Evolutionary conservation across 2,113 vertebrate species (phyloP).

Genomic region (Pygoscelis antarcticus): DNA sequence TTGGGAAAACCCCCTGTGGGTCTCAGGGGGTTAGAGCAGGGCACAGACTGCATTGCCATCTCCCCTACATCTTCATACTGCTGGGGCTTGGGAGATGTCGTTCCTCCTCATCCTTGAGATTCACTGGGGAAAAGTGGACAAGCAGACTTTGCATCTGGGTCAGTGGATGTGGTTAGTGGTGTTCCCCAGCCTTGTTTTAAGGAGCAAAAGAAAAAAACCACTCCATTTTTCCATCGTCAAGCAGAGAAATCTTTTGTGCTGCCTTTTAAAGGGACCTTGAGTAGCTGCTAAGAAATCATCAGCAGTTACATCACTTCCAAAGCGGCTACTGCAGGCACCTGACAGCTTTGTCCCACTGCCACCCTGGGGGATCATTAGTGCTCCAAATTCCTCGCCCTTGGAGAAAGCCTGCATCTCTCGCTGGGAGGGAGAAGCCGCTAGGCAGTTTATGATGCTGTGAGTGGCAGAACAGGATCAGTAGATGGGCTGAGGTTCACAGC

Average conservation of each 20-base stretch:
- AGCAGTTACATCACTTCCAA: background rate
- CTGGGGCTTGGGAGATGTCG: accelerated
- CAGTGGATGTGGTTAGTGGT: background rate
- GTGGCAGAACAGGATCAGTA: background rate
- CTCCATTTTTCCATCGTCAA: background rate
- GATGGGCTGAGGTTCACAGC: background rate
- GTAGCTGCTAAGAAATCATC: slow-evolving; percentile 16
- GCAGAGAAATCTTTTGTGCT: slow-evolving; percentile 43
- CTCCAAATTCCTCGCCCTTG: background rate
- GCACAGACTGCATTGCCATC: background rate
- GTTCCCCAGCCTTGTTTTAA: background rate
- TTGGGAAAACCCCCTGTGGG: background rate
- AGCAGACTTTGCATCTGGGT: background rate
- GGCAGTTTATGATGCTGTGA: background rate
- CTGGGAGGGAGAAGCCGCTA: background rate
- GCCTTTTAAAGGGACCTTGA: slow-evolving; percentile 30
- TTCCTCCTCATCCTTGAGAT: background rate
- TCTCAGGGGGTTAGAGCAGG: background rate
- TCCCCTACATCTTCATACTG: background rate
- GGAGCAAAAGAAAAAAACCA: background rate
- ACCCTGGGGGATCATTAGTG: background rate
- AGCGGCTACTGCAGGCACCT: background rate
- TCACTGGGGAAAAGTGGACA: background rate
- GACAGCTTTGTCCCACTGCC: slow-evolving; percentile 4
- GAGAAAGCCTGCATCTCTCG: background rate